These are phyloP conservation scores for Trichopria drosophilae DNA, from an alignment of 2,888 invertebrate genomes.

Conservation along the genomic window DNA sequence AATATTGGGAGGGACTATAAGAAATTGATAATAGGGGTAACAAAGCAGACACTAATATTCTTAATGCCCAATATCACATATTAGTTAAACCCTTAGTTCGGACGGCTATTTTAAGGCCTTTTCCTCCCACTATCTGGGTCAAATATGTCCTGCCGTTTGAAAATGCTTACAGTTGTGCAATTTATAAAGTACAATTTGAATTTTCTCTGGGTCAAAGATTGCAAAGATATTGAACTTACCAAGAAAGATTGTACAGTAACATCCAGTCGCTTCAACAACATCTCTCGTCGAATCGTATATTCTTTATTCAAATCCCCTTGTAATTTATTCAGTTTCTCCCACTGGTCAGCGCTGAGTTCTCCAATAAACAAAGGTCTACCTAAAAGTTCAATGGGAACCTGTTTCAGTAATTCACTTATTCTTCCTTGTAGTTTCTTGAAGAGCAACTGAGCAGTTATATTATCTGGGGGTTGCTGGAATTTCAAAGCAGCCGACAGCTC, in stretches of 20 bases:
- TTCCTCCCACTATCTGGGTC: too few species aligned
- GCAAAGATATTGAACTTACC: conserved; percentile 59
- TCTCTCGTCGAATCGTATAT: conserved; percentile 80
- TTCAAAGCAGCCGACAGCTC: conserved; percentile 77
- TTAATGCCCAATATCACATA: too few species aligned
- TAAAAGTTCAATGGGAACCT: conserved; percentile 65
- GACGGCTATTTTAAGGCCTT: too few species aligned
- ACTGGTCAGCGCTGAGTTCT: conserved; percentile 77
- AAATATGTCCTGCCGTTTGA: too few species aligned
- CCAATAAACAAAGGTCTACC: conserved; percentile 77
- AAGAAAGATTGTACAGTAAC: conserved; percentile 96
- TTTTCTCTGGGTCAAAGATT: conserved; percentile 4
- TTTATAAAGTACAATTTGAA: not conserved
- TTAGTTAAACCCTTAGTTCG: too few species aligned
- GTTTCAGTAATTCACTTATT: conserved; percentile 67
- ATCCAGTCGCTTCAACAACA: conserved; percentile 87
- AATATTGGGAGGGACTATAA: too few species aligned
- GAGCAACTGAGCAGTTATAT: conserved; percentile 74
- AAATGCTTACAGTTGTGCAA: too few species aligned
- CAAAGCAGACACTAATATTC: too few species aligned
- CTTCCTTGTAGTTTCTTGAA: conserved; percentile 78
- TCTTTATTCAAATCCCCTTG: conserved; percentile 79
- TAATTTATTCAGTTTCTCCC: conserved; percentile 72
- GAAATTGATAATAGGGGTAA: too few species aligned
- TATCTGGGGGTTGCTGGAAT: conserved; percentile 85